Conservation (phyloP, 2,797 vertebrate genomes). For the Anniella stebbinsi region DNA sequence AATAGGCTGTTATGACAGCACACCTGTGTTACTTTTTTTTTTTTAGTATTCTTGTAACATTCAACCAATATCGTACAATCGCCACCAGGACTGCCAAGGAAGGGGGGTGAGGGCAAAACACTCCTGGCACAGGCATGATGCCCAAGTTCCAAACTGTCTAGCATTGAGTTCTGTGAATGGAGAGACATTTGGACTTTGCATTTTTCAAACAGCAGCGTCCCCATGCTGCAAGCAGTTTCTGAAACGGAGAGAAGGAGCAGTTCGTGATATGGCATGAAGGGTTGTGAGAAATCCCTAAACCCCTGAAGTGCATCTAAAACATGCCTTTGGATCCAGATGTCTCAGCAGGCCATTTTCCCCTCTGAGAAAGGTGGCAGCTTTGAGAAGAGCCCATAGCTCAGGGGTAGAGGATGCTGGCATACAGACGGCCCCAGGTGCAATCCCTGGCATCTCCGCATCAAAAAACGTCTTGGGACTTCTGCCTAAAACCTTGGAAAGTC, state of each 20-base stretch:
- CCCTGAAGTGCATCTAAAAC: neutral
- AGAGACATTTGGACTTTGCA: neutral
- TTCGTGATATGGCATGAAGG: neutral
- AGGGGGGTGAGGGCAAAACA: neutral
- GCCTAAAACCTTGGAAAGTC: no score
- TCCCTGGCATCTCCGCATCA: neutral
- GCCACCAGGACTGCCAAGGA: neutral
- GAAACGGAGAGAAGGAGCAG: neutral
- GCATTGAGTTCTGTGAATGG: no score
- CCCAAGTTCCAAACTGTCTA: neutral
- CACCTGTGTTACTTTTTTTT: neutral
- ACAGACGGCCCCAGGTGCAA: neutral
- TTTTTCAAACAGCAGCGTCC: no score
- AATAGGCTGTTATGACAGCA: no score
- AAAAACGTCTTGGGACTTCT: neutral
- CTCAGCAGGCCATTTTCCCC: neutral
- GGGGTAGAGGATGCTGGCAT: neutral
- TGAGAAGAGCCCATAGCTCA: neutral
- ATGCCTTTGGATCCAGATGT: neutral
- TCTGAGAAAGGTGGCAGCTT: neutral
- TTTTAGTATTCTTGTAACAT: neutral
- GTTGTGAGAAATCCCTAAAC: neutral
- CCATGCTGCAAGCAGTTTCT: neutral
- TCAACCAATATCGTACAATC: no score
- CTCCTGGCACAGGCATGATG: neutral